Evolutionary conservation across 2,888 invertebrate species (phyloP).

Genomic region (Anthrax anthrax): DNA sequence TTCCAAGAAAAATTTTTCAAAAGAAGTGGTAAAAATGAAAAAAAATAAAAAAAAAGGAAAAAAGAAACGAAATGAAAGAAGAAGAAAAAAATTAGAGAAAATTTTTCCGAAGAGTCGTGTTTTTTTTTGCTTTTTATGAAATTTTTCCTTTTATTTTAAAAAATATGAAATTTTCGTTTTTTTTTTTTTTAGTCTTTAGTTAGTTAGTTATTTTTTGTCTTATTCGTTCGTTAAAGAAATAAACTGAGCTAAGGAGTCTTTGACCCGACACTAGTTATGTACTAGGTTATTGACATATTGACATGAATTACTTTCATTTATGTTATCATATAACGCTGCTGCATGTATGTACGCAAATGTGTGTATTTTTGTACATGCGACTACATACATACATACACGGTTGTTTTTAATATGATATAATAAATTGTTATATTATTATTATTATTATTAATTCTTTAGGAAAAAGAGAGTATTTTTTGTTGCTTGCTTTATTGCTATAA

Average conservation of each 20-base stretch:
- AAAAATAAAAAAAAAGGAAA: neutral
- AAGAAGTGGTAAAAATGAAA: no score
- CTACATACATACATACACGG: no score
- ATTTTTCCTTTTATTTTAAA: neutral
- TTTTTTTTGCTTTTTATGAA: neutral
- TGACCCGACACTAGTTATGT: conserved; percentile 3
- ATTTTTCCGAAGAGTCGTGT: neutral
- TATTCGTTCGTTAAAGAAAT: neutral
- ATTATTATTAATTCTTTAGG: no score
- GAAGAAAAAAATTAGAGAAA: no score
- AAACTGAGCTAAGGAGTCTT: conserved; percentile 8
- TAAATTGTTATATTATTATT: no score
- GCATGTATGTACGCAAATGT: no score
- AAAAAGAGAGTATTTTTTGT: no score
- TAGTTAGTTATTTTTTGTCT: neutral
- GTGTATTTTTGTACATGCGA: no score
- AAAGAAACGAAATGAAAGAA: neutral
- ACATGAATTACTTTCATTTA: conserved; percentile 2
- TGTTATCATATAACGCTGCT: no score
- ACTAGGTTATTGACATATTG: conserved; percentile 9
- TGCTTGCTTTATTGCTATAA: no score
- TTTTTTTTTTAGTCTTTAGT: neutral
- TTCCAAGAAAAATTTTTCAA: neutral
- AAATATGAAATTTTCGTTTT: neutral
- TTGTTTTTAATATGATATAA: no score